Evolutionary conservation across 1,140 invertebrate species (phyloP).

Genomic region (Holotrichia oblita): DNA sequence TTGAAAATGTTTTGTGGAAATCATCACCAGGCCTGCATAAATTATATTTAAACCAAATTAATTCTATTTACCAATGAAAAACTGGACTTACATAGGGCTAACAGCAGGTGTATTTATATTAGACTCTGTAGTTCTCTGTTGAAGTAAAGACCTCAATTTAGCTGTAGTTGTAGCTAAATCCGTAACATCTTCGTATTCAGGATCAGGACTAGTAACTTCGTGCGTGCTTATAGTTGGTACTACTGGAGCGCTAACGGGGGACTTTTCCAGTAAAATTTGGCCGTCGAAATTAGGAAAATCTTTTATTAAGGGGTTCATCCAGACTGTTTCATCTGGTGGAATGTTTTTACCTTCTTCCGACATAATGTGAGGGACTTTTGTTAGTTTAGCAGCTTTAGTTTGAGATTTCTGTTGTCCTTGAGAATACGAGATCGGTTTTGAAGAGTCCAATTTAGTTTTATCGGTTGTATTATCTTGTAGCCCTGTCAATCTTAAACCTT

Average conservation of each 20-base stretch:
- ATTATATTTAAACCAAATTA: background rate
- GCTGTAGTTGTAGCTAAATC: constrained; percentile 78
- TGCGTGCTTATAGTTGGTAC: constrained; percentile 9
- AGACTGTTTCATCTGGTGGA: constrained; percentile 51
- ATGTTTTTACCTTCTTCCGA: constrained; percentile 38
- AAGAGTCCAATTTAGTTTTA: constrained; percentile 43
- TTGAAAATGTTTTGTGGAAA: background rate
- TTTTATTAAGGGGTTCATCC: constrained; percentile 54
- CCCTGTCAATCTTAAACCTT: constrained; percentile 66
- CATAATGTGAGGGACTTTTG: constrained; percentile 33
- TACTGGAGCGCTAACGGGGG: background rate
- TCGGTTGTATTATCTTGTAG: constrained; percentile 61
- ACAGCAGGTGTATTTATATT: constrained; percentile 56
- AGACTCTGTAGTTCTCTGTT: constrained; percentile 68
- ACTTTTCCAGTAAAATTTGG: constrained; percentile 50
- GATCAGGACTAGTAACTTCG: constrained; percentile 63
- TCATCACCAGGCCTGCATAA: constrained; percentile 38
- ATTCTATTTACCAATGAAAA: too few species aligned
- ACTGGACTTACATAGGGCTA: constrained; percentile 58
- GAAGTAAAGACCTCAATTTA: constrained; percentile 72
- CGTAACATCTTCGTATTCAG: constrained; percentile 76
- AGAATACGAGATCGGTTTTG: background rate
- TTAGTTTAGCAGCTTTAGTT: constrained; percentile 34
- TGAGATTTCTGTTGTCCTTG: background rate
- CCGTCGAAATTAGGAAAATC: constrained; percentile 53